Conservation (phyloP, 2,888 invertebrate genomes). For the Hirtodrosophila trivittata region DNA sequence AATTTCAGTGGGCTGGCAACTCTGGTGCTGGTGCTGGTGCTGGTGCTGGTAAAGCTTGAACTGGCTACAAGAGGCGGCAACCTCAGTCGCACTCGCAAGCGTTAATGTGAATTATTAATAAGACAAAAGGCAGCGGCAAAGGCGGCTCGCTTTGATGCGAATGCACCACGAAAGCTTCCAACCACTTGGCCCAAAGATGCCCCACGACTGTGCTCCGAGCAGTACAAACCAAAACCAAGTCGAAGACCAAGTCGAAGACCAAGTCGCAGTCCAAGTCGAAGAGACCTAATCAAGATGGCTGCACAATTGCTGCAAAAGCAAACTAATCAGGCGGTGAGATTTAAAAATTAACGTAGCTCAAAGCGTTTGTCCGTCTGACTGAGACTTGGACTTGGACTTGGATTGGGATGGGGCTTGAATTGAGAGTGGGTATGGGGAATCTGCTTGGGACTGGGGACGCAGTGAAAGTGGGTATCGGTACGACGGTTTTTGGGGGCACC, state of each 20-base stretch:
- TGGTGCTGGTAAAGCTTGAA: constrained; percentile 16
- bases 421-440: constrained; percentile 4
- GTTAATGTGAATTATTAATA: constrained; percentile 84
- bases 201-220: constrained; percentile 24
- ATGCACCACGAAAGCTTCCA: constrained; percentile 10
- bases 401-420: constrained; percentile 8
- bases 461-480: constrained; percentile 68
- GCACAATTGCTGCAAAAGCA: constrained; percentile 66
- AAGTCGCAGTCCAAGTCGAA: constrained; percentile 13
- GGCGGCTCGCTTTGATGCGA: constrained; percentile 72
- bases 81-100: constrained; percentile 79
- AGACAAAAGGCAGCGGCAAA: constrained; percentile 81
- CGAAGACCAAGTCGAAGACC: constrained; percentile 14
- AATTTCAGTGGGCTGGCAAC: constrained; percentile 67
- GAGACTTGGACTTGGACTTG: constrained; percentile 4
- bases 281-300: constrained; percentile 74
- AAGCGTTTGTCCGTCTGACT: constrained; percentile 45
- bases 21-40: constrained; percentile 36
- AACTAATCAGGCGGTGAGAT: constrained; percentile 84
- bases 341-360: constrained; percentile 81
- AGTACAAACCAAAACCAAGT: too few relatives aligned
- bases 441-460: constrained; percentile 27
- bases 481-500: constrained; percentile 38
- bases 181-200: constrained; percentile 28
- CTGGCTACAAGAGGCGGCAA: constrained; percentile 69